Base-by-base conservation (phyloP, 2,888 invertebrate species). In the Heteropelma amictum region DNA sequence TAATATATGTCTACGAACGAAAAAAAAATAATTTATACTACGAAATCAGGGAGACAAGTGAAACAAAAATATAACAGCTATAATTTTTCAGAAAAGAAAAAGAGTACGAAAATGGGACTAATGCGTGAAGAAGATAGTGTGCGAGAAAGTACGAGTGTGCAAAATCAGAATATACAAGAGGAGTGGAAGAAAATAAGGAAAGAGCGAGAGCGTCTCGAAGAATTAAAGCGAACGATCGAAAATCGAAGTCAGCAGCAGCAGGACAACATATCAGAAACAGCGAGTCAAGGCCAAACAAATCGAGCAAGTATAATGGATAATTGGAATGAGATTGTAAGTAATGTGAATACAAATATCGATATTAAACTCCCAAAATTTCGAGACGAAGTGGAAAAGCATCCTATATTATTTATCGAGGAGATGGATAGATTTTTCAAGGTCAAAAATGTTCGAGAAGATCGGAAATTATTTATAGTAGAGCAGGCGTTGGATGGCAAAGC, bases 341-440 rank as follows among this genome's bases (percentile, higher is more conserved):
- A 35, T 8, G 54, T 47, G 2, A 67, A 56, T 35, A 47, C 56
- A n/a, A 12, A 56, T 12, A 28, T 51, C 10, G 67, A 67, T 0
- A 47, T 56, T 1, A 67, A 54, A 38, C 5, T 53, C 10, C 65
- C 65, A 1, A 65, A 65, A 47, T 65, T 65, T 35, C 21, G 10
- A 1, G 26, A 67, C 23, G 67, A 67, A 5, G 17, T 12, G 0
- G 35, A 45, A 14, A 23, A 7, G 12, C 42, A 65, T 35, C 54
- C 54, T 2, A 19, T 54, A 2, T 30, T 14, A 6, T 65, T 54
- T 3, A 8, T 65, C 0, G 65, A 65, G 6, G 53, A 45, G 10
- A 54, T 65, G 19, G 65, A 65, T 19, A 65, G 3, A 42, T 65
- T 67, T 45, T 67, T 67, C 12, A 56, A 54, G 26, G 8, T 17